These are phyloP conservation scores for Hypothenemus hampei DNA, from an alignment of 1,140 invertebrate genomes.

Conservation along the genomic window DNA sequence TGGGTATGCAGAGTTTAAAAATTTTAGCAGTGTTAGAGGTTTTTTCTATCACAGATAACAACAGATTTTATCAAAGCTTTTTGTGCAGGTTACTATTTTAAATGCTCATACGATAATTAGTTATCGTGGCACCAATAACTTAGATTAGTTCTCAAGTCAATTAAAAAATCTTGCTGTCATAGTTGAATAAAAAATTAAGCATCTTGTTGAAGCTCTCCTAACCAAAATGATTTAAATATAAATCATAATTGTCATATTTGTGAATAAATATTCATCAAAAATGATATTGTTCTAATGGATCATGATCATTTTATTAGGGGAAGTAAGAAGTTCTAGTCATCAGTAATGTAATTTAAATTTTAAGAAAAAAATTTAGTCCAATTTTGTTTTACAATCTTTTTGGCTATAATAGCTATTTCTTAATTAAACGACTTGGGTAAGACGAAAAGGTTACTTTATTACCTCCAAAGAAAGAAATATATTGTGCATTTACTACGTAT, in stretches of 20 bases:
- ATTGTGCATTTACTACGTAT: constrained; percentile 1
- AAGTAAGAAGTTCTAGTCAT: constrained; percentile 38
- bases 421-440: constrained; percentile 13
- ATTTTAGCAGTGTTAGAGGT: no score
- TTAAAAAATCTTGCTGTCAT: constrained; percentile 20
- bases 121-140: constrained; percentile 21
- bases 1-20: no score
- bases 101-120: constrained; percentile 23
- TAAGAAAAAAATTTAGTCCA: constrained; percentile 31
- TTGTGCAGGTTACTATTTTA: constrained; percentile 19
- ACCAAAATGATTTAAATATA: background rate
- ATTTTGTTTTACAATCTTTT: constrained; percentile 24
- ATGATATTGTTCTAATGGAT: constrained; percentile 5
- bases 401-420: constrained; percentile 22
- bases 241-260: constrained; percentile 36
- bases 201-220: background rate
- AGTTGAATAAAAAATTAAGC: background rate
- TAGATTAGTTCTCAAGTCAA: constrained; percentile 25
- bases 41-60: no score
- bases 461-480: constrained; percentile 26
- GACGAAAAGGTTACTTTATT: constrained; percentile 13
- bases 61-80: no score
- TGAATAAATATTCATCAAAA: constrained; percentile 18
- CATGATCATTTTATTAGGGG: constrained; percentile 34
- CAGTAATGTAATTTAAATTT: constrained; percentile 42